phyloP scores from a whole-genome alignment of 2,888 invertebrate genomes.

The Machimus rusticus region DNA sequence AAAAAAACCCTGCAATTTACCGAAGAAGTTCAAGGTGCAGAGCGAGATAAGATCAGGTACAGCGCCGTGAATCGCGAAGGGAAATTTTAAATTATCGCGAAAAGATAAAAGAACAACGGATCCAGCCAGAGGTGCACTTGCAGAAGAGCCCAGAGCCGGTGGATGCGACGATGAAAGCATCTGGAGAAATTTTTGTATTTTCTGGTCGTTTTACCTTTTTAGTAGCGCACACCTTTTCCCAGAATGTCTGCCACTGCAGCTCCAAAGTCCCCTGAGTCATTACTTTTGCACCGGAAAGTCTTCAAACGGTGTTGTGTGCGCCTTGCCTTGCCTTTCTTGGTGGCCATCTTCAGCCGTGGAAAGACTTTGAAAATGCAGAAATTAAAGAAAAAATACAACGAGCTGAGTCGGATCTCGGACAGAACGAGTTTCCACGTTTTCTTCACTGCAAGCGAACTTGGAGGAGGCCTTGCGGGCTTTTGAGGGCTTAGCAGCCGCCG shows the following conservation, averaged over 20 bases:
- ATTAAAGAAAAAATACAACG: not conserved
- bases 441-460: not conserved
- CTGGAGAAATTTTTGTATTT: constrained; percentile 28
- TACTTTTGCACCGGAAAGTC: not conserved
- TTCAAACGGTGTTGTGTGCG: constrained; percentile 7
- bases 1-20: not conserved
- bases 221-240: constrained; percentile 13
- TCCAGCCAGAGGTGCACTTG: not conserved
- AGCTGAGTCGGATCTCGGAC: not conserved
- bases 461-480: not conserved
- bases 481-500: not conserved
- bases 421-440: constrained; percentile 11
- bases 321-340: constrained; percentile 4
- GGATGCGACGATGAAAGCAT: constrained; percentile 9
- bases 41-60: not conserved
- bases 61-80: not conserved
- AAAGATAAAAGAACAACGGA: constrained; percentile 8
- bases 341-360: constrained; percentile 27
- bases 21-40: not conserved
- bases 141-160: not conserved
- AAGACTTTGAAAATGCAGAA: not conserved
- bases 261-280: not conserved
- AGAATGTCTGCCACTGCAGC: constrained; percentile 8
- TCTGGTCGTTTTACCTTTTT: constrained; percentile 15
- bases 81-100: constrained; percentile 14